These are phyloP conservation scores for Scelioninae gen. 1 DNA, from an alignment of 2,888 invertebrate genomes.

Conservation along the genomic window DNA sequence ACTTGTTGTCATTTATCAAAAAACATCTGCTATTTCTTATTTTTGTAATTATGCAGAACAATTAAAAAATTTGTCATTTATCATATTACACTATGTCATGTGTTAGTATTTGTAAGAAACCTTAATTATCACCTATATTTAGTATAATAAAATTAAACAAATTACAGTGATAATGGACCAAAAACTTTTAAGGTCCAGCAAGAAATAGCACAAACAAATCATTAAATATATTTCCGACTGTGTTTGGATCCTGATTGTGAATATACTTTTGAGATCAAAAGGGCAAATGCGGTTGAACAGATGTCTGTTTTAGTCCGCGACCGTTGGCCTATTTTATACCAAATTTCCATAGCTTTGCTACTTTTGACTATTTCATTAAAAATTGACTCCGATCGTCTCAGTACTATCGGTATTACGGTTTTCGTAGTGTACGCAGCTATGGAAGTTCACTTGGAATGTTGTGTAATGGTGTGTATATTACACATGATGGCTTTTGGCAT, in stretches of 20 bases:
- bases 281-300: conserved; percentile 81
- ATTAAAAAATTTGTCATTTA: no score
- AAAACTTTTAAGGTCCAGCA: conserved; percentile 86
- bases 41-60: no score
- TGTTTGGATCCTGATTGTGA: conserved; percentile 89
- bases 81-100: no score
- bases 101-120: no score
- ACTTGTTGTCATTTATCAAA: no score
- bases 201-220: conserved; percentile 86
- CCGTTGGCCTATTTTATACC: conserved; percentile 86
- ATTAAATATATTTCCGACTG: conserved; percentile 86
- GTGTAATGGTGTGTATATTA: conserved; percentile 79
- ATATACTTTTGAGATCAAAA: conserved; percentile 85
- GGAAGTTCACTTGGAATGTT: conserved; percentile 76
- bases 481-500: conserved; percentile 86
- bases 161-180: conserved; percentile 82
- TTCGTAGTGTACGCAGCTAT: conserved; percentile 57
- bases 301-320: conserved; percentile 78
- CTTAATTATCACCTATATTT: no score
- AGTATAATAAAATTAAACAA: conserved; percentile 9
- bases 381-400: conserved; percentile 73
- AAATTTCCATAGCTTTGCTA: conserved; percentile 87
- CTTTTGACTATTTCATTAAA: conserved; percentile 78
- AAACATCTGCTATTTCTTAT: no score
- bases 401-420: conserved; percentile 74